Base-by-base conservation (phyloP, 1,140 invertebrate genomes). In the Macrotrachela quadricornifera region DNA sequence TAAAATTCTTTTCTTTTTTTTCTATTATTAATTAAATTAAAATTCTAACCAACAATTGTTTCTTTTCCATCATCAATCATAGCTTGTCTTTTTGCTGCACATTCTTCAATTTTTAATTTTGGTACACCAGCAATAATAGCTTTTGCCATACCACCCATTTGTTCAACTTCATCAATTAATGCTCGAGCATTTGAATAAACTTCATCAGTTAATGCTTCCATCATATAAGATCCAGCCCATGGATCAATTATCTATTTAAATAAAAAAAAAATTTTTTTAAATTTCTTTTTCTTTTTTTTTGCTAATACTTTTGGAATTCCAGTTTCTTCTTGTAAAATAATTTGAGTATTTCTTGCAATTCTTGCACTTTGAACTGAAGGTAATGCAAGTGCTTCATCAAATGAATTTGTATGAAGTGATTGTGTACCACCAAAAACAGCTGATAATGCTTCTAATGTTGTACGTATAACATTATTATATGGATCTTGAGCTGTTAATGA, bases 361-460 rank as follows among this genome's bases (percentile, higher is more conserved):
- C 77, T 61, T 9, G 77, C 73, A 56, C 75, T 77, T 59, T 78
- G 78, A 43, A 66, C 65, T 6, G 77, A 77, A 13, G 78, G 78
- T 4, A 79, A 62, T 18, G 75, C 77, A 3, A 79, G 63, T 8
- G 78, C 77, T 62, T 79, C 77, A 62, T 79, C 78, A 63, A 78
- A 78, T 11, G 76, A 72, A 62, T 79, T 79, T 14, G 78, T 78
- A 61, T 79, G 77, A 10, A 79, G 64, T 1, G 77, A 78, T 61
- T 79, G 77, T 0, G 78, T 79, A 10, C 77, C 77, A 42, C 78
- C 78, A 66, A 79, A 79, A 10, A 79, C 74, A 21, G 77, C 76
- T 12, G 76, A 76, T 74, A 79, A 76, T 1, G 75, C 78, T 63
- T 79, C 77, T 37, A 79, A 61, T 12, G 71, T 71, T 18, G 77